phyloP scores from a whole-genome alignment of 2,797 vertebrate species.

The Eleutherodactylus coqui region DNA sequence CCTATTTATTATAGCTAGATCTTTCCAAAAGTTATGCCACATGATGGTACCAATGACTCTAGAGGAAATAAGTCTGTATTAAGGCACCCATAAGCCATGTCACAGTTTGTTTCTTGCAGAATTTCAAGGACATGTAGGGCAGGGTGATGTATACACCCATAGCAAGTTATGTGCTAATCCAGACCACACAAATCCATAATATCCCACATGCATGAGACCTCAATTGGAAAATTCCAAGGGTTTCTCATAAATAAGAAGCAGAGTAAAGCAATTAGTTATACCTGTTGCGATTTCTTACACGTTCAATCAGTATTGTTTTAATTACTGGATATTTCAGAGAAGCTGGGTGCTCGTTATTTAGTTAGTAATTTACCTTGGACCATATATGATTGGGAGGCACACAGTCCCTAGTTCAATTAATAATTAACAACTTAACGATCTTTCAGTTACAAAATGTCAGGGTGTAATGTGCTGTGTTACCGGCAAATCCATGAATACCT shows the following conservation, averaged over 20 bases:
- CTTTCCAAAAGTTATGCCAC: neutral
- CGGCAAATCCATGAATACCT: neutral
- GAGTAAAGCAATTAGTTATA: conserved; percentile 11
- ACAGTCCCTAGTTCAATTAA: conserved; percentile 11
- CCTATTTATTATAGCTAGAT: neutral
- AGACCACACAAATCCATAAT: neutral
- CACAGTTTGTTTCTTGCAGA: neutral
- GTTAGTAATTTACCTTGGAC: neutral
- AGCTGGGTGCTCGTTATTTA: conserved; percentile 14
- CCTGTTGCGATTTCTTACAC: conserved; percentile 16
- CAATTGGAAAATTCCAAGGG: neutral
- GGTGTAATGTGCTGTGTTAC: conserved; percentile 13
- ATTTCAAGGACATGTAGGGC: neutral
- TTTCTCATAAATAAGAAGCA: neutral
- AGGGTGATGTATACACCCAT: neutral
- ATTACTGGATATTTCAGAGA: conserved; percentile 16
- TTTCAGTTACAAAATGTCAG: conserved; percentile 8
- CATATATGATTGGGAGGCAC: conserved; percentile 9
- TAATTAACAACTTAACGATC: conserved; percentile 48
- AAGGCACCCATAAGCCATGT: neutral
- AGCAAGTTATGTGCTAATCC: too few relatives aligned
- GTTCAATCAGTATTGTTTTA: neutral
- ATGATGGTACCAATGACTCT: neutral
- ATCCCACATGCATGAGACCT: neutral
- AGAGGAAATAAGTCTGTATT: neutral